Evolutionary conservation across 1,140 invertebrate genomes (phyloP), one percentile per base, ranked within the genome.

Genomic region (Gryon sp.): DNA sequence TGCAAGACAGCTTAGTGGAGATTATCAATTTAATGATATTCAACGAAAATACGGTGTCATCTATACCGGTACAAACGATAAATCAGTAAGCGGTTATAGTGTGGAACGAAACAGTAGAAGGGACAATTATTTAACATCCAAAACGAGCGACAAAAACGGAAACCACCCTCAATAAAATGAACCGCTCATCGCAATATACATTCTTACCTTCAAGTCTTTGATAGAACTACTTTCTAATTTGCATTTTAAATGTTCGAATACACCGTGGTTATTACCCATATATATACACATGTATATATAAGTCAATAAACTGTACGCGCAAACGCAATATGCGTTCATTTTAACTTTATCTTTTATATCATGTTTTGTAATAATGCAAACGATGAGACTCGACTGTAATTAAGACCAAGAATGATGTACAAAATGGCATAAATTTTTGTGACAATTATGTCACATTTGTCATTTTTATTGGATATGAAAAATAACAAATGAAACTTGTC

Each of bases 21-120:
- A 66, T 74, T 74, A 74, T 73, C 69, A 66, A 66, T 74, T 74
- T 66, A 60, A 74, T 74, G 53, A 30, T 46, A 30, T 74, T 53
- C 52, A 28, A 53, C 36, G 66, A 74, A 74, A 74, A 66, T 74
- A 60, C 52, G 32, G 11, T 24, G 19, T 38, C 50, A 43, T 72
- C 30, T 41, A 52, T 52, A 66, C 41, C 12, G 41, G 48, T 40
- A 3, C 55, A 28, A 32, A 28, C 34, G 50, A 76, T 68, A 76
- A 76, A 68, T 76, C 72, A 63, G 48, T 50, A 57, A 69, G 46
- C 43, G 43, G 38, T 76, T 76, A 63, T 50, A 62, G 38, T 32
- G 11, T 34, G 45, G 50, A 57, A 63, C 52, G 62, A 48, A 63
- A n/a, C n/a, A n/a, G n/a, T n/a, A n/a, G n/a, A n/a, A n/a, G n/a